Conservation (phyloP, 2,888 invertebrate genomes). For the Calliopum simillimum region DNA sequence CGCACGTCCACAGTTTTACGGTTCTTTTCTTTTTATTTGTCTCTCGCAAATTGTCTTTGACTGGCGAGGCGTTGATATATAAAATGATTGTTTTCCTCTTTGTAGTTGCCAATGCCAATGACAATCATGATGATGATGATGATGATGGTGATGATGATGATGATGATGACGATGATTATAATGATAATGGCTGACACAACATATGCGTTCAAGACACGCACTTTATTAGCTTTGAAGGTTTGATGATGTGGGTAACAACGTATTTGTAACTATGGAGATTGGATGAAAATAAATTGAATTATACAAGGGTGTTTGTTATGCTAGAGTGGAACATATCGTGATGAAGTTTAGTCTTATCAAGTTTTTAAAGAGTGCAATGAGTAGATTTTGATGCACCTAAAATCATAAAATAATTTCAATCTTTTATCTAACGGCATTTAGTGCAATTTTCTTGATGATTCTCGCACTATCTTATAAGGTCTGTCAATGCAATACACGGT, state of each 20-base stretch:
- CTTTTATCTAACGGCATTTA: too few relatives aligned
- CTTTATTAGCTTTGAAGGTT: slow-evolving; percentile 1
- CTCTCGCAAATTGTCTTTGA: slow-evolving; percentile 15
- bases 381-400: too few relatives aligned
- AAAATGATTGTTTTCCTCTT: background rate
- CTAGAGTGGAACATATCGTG: too few relatives aligned
- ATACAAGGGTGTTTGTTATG: slow-evolving; percentile 2
- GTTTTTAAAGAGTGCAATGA: too few relatives aligned
- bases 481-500: too few relatives aligned
- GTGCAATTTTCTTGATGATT: too few relatives aligned
- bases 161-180: background rate
- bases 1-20: background rate
- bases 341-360: too few relatives aligned
- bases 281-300: slow-evolving; percentile 32
- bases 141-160: background rate
- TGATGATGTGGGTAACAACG: background rate
- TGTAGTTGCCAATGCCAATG: background rate
- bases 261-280: background rate
- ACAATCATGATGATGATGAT: too few relatives aligned
- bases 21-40: background rate
- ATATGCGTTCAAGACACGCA: background rate
- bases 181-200: slow-evolving; percentile 4
- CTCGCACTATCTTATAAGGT: too few relatives aligned
- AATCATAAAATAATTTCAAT: too few relatives aligned
- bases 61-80: background rate